Evolutionary conservation across 2,797 vertebrate species (phyloP).

Genomic region (Lateolabrax maculatus): DNA sequence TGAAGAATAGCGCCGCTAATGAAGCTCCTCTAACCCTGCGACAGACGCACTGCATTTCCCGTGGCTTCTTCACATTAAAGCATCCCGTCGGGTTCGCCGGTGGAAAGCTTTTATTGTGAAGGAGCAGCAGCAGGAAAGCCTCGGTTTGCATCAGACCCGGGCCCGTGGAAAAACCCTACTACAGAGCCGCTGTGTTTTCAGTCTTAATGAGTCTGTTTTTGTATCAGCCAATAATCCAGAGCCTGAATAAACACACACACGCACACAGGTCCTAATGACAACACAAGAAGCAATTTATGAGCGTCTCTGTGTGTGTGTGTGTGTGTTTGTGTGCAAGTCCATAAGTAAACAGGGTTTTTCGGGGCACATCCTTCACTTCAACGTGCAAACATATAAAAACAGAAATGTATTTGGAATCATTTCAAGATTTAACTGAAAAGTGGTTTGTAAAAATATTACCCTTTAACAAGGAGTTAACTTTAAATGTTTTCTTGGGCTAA

Average conservation of each 20-base stretch:
- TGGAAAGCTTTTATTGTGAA: constrained; percentile 10
- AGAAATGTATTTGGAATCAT: constrained; percentile 25
- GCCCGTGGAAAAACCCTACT: neutral
- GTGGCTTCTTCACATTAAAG: neutral
- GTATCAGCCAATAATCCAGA: constrained; percentile 47
- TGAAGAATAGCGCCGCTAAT: neutral
- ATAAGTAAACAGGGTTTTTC: constrained; percentile 39
- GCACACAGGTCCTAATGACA: constrained; percentile 48
- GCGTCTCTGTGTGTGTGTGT: constrained; percentile 24
- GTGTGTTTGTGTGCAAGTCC: constrained; percentile 29
- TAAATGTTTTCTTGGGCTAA: constrained; percentile 42
- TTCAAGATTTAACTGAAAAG: constrained; percentile 41
- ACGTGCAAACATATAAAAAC: constrained; percentile 19
- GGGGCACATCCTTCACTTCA: constrained; percentile 38
- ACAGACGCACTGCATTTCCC: neutral
- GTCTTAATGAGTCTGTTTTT: constrained; percentile 58
- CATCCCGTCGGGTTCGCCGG: too few relatives aligned
- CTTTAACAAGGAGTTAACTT: constrained; percentile 26
- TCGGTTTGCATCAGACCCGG: neutral
- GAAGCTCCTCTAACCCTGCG: neutral
- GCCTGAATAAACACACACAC: constrained; percentile 56
- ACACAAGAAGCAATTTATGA: constrained; percentile 53
- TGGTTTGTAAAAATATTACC: constrained; percentile 48
- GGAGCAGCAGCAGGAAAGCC: neutral
- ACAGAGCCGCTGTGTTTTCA: constrained; percentile 51